A percentile compares a stretch with the other conserved stretches of the same genome.
Conservation (phyloP, 2,888 invertebrate species). For the Bruchidius siliquastri region DNA sequence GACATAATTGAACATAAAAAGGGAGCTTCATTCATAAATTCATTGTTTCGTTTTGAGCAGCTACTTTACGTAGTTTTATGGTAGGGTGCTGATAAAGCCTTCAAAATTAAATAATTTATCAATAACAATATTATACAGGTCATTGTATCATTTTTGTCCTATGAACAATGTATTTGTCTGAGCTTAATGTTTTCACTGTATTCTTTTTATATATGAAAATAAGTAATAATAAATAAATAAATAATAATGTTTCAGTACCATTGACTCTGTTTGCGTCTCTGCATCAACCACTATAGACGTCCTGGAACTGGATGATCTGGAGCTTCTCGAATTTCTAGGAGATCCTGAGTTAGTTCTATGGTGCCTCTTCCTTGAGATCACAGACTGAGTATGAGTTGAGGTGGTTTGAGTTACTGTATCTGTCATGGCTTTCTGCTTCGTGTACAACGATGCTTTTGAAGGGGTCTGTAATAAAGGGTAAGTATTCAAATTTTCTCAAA, state of each 20-base stretch:
- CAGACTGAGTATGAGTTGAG: conserved; percentile 34
- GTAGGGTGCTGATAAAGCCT: no score
- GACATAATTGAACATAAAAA: no score
- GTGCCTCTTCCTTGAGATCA: conserved; percentile 54
- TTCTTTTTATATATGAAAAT: no score
- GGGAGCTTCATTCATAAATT: no score
- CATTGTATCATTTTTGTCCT: no score
- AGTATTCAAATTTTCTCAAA: background rate
- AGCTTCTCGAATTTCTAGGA: conserved; percentile 42
- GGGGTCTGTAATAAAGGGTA: conserved; percentile 45
- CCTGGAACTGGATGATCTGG: conserved; percentile 36
- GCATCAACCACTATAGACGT: conserved; percentile 52
- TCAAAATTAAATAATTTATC: no score
- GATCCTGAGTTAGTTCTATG: conserved; percentile 59
- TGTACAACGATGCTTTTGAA: conserved; percentile 57
- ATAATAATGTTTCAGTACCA: conserved; percentile 35
- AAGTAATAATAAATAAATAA: no score
- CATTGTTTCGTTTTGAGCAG: no score
- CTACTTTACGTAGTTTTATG: no score
- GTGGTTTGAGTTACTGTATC: conserved; percentile 51
- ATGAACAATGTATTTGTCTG: no score
- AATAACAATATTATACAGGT: no score
- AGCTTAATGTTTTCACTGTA: no score
- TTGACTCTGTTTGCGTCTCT: conserved; percentile 64
- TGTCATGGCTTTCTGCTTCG: conserved; percentile 53